Base-by-base conservation (phyloP, 2,113 vertebrate species). In the Melanocharis versteri region DNA sequence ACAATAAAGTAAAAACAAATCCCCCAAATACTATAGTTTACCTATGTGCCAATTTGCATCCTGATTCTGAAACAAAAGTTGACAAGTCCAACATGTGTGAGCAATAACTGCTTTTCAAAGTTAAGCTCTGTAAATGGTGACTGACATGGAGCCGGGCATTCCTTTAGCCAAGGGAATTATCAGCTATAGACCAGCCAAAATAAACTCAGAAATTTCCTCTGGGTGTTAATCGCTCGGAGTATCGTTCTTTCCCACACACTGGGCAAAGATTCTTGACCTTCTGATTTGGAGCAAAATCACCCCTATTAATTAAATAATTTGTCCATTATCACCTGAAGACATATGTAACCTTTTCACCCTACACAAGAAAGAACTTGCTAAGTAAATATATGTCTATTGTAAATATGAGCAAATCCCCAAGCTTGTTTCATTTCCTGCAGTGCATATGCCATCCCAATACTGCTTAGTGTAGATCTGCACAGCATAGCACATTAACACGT, bases 161-260 rank as follows among this genome's bases (percentile, higher is more conserved):
- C 68, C 66, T 93, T 89, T 68, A 97, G 76, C 48, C 61, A 83
- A 69, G 83, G 75, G 94, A 96, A 40, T 95, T 94, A 92, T 71
- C 93, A 95, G 62, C 79, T 75, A 66, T 0, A 94, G 69, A 60
- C 51, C 69, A 96, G 92, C 89, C 89, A 97, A 97, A 97, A 93
- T 93, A 97, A 97, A 97, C 89, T 76, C 69, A 93, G 81, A 96
- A 91, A 91, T 94, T 96, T 97, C 89, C 88, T 96, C 85, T 90
- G 84, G 66, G 83, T 87, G 91, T 95, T 96, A 96, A 96, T 97
- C 94, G 84, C 79, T 61, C 61, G 4, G 50, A 94, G 37, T 23
- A 88, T 81, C 58, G 0, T 60, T 95, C 86, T 90, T 89, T 97
- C 89, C 78, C 88, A 84, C 90, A 90, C 44, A 75, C 47, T 72